These are phyloP conservation scores for Brachyrhaphis roseni DNA, from an alignment of 2,797 vertebrate species.

Conservation along the genomic window DNA sequence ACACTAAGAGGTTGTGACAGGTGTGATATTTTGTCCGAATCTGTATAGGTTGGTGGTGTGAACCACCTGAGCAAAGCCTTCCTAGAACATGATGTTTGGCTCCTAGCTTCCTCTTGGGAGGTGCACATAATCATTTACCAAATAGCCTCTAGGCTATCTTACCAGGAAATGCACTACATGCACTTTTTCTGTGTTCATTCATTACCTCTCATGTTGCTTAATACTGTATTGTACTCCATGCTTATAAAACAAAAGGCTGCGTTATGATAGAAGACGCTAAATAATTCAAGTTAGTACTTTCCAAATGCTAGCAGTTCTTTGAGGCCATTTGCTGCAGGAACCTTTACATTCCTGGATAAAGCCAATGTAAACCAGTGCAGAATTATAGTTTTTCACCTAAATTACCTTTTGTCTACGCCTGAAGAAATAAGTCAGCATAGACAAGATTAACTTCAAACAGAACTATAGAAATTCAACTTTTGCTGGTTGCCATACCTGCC, in stretches of 20 bases:
- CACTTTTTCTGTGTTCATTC: slow-evolving; percentile 32
- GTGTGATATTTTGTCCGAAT: slow-evolving; percentile 71
- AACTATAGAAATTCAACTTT: slow-evolving; percentile 2
- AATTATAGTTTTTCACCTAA: slow-evolving; percentile 30
- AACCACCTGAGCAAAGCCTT: slow-evolving; percentile 30
- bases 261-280: slow-evolving; percentile 45
- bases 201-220: slow-evolving; percentile 49
- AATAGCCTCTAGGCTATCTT: slow-evolving; percentile 46
- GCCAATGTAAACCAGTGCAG: slow-evolving; percentile 10
- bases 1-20: slow-evolving; percentile 63
- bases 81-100: slow-evolving; percentile 49
- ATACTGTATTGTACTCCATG: slow-evolving; percentile 54
- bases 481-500: background rate
- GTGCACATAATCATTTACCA: slow-evolving; percentile 47
- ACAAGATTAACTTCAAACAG: slow-evolving; percentile 3
- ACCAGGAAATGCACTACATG: slow-evolving; percentile 40
- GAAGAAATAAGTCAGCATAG: slow-evolving; percentile 1
- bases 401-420: slow-evolving; percentile 7
- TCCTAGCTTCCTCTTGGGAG: slow-evolving; percentile 48
- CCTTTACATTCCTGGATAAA: slow-evolving; percentile 22
- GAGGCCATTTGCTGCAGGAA: slow-evolving; percentile 40
- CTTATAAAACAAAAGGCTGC: slow-evolving; percentile 46
- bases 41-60: slow-evolving; percentile 35
- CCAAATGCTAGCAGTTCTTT: slow-evolving; percentile 35
- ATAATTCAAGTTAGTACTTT: slow-evolving; percentile 66